Evolutionary conservation across 2,888 invertebrate genomes (phyloP), one percentile per base, ranked within the genome.

Genomic region (Epistrophe grossulariae): DNA sequence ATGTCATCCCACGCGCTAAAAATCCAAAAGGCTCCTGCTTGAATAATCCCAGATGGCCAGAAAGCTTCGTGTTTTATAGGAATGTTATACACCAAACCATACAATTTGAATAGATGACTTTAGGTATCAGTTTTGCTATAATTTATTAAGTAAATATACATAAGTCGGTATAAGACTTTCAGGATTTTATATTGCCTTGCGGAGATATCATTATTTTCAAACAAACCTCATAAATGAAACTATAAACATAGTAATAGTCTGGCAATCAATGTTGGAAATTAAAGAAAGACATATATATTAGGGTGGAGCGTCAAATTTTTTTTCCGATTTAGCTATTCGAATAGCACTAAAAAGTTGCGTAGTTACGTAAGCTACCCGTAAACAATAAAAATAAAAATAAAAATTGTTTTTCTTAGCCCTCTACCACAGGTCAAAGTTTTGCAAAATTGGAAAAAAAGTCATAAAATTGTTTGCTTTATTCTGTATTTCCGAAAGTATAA

Each of bases 1-100:
- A 45, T 17, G 48, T 43, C 45, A 31, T 66, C 66, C 66, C 66
- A 66, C 66, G 17, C 66, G 11, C 17, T n/a, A 13, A n/a, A 28
- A 15, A n/a, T 15, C 40, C 3, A 2, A 24, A 24, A 15, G 28
- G 24, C 40, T 62, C 31, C 17, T 48, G 24, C 4, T 10, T 45
- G 17, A 31, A 31, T 17, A 31, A 11, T 19, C 4, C 48, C 64
- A 66, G 48, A 48, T 45, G 48, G 64, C 64, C 11, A 11, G 48
- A 64, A 64, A 45, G 1, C 10, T 7, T 40, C 43, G 24, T 24
- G 28, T 28, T 28, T 28, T 59, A n/a, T 24, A 43, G 15, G 1
- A 15, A n/a, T n/a, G n/a, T n/a, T n/a, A n/a, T n/a, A n/a, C n/a
- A n/a, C n/a, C n/a, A n/a, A n/a, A n/a, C n/a, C n/a, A 19, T 15